Evolutionary conservation across 2,888 invertebrate species (phyloP).

Genomic region (Biston betularia): DNA sequence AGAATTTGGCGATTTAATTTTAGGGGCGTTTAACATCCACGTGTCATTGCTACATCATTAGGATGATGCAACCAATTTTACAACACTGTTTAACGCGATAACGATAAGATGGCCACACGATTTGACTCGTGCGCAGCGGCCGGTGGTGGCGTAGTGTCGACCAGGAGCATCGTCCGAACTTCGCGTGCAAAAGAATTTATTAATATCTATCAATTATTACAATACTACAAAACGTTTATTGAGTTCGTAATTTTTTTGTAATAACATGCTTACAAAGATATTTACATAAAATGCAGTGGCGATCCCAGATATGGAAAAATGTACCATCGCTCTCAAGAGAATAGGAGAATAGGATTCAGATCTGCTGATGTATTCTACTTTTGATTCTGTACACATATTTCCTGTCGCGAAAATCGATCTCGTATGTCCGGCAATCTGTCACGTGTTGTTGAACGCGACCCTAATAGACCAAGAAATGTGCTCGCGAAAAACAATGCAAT

Average conservation of each 20-base stretch:
- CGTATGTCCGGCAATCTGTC: not conserved
- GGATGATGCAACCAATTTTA: slow-evolving; percentile 3
- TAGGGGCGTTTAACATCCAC: not conserved
- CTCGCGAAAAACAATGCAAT: not conserved
- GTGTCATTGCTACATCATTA: not conserved
- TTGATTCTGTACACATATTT: slow-evolving; percentile 3
- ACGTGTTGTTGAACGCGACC: slow-evolving; percentile 2
- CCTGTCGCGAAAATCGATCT: slow-evolving; percentile 3
- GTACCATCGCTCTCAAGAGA: not conserved
- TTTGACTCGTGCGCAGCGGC: not conserved
- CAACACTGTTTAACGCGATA: slow-evolving; percentile 1
- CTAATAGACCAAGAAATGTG: not conserved
- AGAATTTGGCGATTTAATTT: not conserved
- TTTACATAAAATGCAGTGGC: not conserved
- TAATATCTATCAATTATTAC: not conserved
- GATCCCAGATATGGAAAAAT: not conserved
- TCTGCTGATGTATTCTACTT: not conserved
- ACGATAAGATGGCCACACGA: slow-evolving; percentile 1
- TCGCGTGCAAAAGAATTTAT: not conserved
- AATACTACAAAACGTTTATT: not conserved
- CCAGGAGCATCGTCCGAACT: not conserved
- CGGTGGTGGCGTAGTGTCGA: not conserved
- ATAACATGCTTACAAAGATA: too few relatives aligned
- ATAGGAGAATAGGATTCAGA: not conserved
- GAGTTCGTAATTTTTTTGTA: too few relatives aligned